Base-by-base conservation (phyloP, 2,888 invertebrate species). In the Lampropteryx suffumata region DNA sequence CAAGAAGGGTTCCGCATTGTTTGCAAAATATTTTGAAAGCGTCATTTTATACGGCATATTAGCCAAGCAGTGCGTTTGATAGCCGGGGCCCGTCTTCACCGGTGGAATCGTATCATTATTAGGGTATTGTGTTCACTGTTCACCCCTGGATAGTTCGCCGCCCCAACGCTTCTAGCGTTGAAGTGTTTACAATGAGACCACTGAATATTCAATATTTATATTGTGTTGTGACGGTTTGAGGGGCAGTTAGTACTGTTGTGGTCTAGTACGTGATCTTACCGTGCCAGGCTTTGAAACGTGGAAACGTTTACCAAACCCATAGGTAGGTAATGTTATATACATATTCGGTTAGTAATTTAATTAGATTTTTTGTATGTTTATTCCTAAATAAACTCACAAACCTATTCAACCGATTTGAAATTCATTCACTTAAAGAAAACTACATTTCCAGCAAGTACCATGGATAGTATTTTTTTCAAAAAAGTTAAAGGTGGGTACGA, bases 11-110 rank as follows among this genome's bases (percentile, higher is more conserved):
- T 73, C 81, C 69, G 66, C 65, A 82, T 89, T 90, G 90, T 90
- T 90, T 88, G 88, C 87, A 82, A 88, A 89, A 90, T 89, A 90
- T 90, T 90, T 78, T 90, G 90, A 89, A 89, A 86, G 84, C 84
- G 67, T 83, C 83, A 88, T 88, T 90, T 87, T 82, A 87, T 86
- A 89, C 89, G 89, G 76, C 74, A 65, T 87, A 88, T 90, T 90
- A 89, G 82, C 71, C 64, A 58, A 69, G 79, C 76, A 67, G 79
- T 89, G 89, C 84, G 70, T 81, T 84, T 89, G 88, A 88, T 86
- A 79, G 82, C 66, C 70, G 71, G 76, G 88, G 86, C 81, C 69
- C 75, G 79, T 87, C 88, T 86, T 84, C 81, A 69, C 70, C 68
- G 68, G 64, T 63, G 66, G 63, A 79, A 86, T 86, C 81, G 79